Evolutionary conservation across 1,140 invertebrate genomes (phyloP).

Genomic region (Zaprionus camerounensis): DNA sequence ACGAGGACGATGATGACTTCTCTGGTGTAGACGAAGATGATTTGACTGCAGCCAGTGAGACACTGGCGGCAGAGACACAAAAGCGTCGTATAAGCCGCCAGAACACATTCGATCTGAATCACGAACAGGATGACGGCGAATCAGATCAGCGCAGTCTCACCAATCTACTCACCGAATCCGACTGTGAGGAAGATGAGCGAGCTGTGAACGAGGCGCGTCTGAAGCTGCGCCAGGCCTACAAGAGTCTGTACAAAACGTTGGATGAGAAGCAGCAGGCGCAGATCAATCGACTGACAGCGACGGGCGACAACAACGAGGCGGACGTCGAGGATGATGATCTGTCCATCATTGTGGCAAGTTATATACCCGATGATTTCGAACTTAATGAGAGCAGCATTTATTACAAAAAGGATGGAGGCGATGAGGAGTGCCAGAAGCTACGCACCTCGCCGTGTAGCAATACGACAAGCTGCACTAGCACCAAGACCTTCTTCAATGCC

Average conservation of each 20-base stretch:
- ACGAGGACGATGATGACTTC: conserved; percentile 64
- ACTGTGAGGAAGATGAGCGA: conserved; percentile 74
- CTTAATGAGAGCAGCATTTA: conserved; percentile 73
- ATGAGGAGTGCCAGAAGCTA: neutral
- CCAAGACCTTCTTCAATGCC: conserved; percentile 65
- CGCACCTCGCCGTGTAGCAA: neutral
- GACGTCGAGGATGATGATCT: conserved; percentile 72
- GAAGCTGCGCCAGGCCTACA: conserved; percentile 62
- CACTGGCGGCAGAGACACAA: conserved; percentile 13
- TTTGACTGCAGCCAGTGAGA: conserved; percentile 33
- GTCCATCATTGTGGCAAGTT: conserved; percentile 80
- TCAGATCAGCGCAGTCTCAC: conserved; percentile 74
- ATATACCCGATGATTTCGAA: conserved; percentile 74
- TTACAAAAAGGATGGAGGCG: conserved; percentile 54
- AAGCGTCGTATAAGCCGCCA: conserved; percentile 50
- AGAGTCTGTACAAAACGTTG: conserved; percentile 69
- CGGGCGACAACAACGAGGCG: conserved; percentile 10
- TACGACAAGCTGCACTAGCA: conserved; percentile 41
- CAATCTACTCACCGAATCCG: conserved; percentile 74
- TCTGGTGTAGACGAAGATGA: conserved; percentile 69
- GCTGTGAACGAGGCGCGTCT: conserved; percentile 62
- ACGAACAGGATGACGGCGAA: conserved; percentile 45
- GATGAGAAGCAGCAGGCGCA: conserved; percentile 57
- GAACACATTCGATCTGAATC: conserved; percentile 66
- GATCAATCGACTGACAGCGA: conserved; percentile 54